Evolutionary conservation across 1,140 invertebrate genomes (phyloP).

Genomic region (Cherax quadricarinatus): DNA sequence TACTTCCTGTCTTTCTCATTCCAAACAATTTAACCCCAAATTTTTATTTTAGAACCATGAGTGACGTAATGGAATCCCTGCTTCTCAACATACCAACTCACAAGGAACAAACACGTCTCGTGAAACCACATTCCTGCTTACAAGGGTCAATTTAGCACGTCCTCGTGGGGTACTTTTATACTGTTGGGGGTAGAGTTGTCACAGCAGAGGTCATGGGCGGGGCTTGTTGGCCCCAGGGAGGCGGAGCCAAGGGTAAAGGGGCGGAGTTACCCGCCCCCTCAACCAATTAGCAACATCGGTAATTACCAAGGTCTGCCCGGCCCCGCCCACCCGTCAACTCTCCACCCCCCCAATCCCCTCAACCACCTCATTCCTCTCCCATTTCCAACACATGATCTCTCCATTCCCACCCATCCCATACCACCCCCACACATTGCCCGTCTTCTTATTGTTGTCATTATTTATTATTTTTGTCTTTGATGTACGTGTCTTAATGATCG

Average conservation of each 20-base stretch:
- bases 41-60: no score
- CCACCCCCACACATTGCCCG: no score
- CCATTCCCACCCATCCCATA: no score
- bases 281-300: not conserved
- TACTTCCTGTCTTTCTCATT: no score
- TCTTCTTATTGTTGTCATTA: not conserved
- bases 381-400: no score
- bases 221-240: not conserved
- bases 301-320: not conserved
- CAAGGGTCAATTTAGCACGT: not conserved
- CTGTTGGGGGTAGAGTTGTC: no score
- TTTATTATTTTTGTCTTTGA: not conserved
- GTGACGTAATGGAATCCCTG: no score
- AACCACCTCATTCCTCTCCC: no score
- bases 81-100: no score
- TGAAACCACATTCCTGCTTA: not conserved
- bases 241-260: conserved; percentile 12
- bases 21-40: no score
- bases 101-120: no score
- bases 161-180: not conserved
- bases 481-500: not conserved
- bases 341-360: no score
- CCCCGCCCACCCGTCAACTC: not conserved
- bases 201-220: conserved; percentile 31
- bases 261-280: not conserved